Evolutionary conservation across 2,797 vertebrate genomes (phyloP), one percentile per base, ranked within the genome.

Genomic region (Takifugu ocellatus): DNA sequence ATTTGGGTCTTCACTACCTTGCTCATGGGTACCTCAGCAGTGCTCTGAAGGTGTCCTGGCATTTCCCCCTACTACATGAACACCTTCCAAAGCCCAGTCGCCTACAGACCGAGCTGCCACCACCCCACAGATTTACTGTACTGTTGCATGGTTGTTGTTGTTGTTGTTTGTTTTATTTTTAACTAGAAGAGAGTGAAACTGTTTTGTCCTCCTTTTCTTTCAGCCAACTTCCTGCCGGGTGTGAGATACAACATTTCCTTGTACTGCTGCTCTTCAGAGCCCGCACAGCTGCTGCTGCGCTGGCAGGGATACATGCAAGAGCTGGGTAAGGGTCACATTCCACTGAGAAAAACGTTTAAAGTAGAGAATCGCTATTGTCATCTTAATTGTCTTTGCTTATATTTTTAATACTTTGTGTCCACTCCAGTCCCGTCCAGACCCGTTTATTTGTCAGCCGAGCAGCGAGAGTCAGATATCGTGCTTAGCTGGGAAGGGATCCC

Each of bases 181-280:
- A 46, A 46, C 44, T 21, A n/a, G n/a, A 46, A 7, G 6, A n/a
- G 2, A n/a, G 0, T n/a, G 9, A 46, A n/a, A 2, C 4, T 46
- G n/a, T n/a, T 17, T 6, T 72, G 5, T 70, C 3, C 51, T 48
- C 64, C 3, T 76, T 16, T 67, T 1, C 45, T 52, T 39, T 57
- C 64, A 93, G 92, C 2, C 3, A 64, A 63, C 55, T 88, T 92
- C 67, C 59, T 74, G 69, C 76, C 80, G 0, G 91, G 91, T 27
- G 84, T 90, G 78, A 85, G 68, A 53, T 93, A 91, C 83, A 84
- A 59, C 31, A 24, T 93, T 36, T 91, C 87, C 7, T 31, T 93
- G 48, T 92, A 90, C 61, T 71, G 76, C 54, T 86, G 88, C 66
- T 81, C 78, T 1, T 75, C 77, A 6, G 82, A 82, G n/a, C 58